These are phyloP conservation scores for Piliocolobus tephrosceles DNA, from an alignment of 2,113 vertebrate species.

Conservation along the genomic window DNA sequence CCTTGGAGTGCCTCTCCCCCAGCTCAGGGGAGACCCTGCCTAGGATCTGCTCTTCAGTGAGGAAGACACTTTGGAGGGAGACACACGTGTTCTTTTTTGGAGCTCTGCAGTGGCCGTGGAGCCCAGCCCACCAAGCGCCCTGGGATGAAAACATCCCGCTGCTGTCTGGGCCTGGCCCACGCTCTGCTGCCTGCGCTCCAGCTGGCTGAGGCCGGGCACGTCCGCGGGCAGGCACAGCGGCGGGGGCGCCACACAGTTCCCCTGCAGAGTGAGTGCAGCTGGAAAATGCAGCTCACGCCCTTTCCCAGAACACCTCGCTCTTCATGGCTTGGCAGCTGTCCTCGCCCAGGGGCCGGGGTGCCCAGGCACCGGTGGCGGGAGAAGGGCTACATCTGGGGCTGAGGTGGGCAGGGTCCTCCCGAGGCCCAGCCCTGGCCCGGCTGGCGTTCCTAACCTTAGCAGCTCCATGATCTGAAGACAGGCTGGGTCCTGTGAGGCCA, in stretches of 20 bases:
- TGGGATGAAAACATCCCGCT: conserved; percentile 52
- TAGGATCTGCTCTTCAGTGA: not conserved
- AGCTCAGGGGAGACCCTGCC: not conserved
- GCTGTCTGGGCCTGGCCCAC: conserved; percentile 20
- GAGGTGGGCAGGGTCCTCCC: not conserved
- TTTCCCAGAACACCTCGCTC: conserved; percentile 59
- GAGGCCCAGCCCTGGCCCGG: not conserved
- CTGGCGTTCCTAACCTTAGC: not conserved
- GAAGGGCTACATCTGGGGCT: not conserved
- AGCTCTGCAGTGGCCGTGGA: conserved; percentile 19
- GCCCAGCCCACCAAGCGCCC: not conserved
- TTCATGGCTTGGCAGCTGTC: conserved; percentile 44
- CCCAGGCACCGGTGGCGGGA: not conserved
- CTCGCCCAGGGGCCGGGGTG: conserved; percentile 15
- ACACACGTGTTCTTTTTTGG: conserved; percentile 51
- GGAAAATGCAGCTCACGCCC: conserved; percentile 69
- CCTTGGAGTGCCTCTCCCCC: not conserved
- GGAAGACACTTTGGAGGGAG: conserved; percentile 61
- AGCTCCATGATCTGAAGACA: not conserved
- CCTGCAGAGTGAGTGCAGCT: conserved; percentile 28
- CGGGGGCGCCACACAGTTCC: not conserved
- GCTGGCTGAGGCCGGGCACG: not conserved
- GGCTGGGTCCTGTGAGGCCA: not conserved
- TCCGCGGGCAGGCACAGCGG: not conserved
- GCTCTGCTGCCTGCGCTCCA: not conserved